phyloP scores from a whole-genome alignment of 2,113 vertebrate species.

The Edolisoma coerulescens region DNA sequence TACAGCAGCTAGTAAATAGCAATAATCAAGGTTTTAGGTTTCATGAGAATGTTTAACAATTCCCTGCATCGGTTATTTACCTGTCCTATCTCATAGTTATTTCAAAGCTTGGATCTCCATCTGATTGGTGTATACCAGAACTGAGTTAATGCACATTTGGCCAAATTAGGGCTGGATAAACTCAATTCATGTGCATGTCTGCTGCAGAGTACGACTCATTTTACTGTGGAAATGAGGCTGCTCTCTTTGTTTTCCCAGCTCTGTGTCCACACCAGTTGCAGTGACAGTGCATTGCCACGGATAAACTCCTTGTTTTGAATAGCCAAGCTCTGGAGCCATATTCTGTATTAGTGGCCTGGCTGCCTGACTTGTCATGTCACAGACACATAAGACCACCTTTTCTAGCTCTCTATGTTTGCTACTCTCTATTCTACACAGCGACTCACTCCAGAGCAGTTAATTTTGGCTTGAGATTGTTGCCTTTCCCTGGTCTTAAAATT shows the following conservation, averaged over 20 bases:
- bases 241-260: background rate
- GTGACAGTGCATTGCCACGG: background rate
- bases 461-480: background rate
- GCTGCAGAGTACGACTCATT: background rate
- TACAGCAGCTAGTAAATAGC: slow-evolving; percentile 39
- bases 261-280: background rate
- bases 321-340: background rate
- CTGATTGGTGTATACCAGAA: background rate
- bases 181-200: background rate
- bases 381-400: background rate
- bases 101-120: background rate
- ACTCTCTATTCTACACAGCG: accelerated
- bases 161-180: background rate
- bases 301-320: background rate
- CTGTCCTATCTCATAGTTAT: background rate
- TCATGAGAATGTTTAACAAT: slow-evolving; percentile 23
- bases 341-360: background rate
- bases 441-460: background rate
- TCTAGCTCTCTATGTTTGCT: background rate
- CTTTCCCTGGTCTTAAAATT: too few relatives aligned
- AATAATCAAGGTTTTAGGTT: slow-evolving; percentile 43
- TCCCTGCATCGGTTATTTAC: slow-evolving; percentile 44
- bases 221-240: background rate
- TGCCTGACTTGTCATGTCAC: background rate
- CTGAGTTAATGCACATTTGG: background rate